These are phyloP conservation scores for Varanus salvator DNA, from an alignment of 2,113 vertebrate genomes.

Conservation along the genomic window DNA sequence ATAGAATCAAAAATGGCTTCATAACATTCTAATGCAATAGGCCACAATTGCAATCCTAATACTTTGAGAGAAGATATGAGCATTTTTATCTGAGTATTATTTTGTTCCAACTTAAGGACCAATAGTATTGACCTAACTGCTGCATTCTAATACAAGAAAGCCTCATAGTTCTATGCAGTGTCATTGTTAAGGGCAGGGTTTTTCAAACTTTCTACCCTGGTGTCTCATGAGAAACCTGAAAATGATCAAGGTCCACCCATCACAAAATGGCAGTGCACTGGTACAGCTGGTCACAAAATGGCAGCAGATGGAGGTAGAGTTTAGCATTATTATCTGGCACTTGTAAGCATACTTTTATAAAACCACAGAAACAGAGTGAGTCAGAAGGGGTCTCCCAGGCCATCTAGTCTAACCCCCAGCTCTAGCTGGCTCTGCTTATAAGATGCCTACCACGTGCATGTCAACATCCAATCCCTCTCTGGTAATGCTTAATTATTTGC, in stretches of 20 bases:
- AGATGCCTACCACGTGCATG: too few species aligned
- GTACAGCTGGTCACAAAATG: neutral
- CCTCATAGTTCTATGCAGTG: neutral
- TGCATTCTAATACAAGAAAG: conserved; percentile 19
- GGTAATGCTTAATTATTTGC: neutral
- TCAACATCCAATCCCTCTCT: neutral
- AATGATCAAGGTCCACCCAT: neutral
- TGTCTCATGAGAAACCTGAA: neutral
- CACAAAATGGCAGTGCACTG: neutral
- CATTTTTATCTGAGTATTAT: neutral
- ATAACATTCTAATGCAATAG: neutral
- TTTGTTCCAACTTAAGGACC: conserved; percentile 26
- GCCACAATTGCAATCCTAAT: conserved; percentile 10
- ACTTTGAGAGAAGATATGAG: neutral
- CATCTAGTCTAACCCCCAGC: too few species aligned
- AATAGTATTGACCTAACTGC: neutral
- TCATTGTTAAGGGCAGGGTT: conserved; percentile 25
- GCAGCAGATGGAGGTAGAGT: neutral
- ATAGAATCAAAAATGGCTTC: neutral
- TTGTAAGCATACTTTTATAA: neutral
- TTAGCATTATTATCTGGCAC: neutral
- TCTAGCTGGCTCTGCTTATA: too few species aligned
- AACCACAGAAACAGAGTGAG: too few species aligned
- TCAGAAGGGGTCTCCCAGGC: too few species aligned
- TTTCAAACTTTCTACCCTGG: neutral